phyloP scores from a whole-genome alignment of 2,888 invertebrate species.

The Campoplex nolae region DNA sequence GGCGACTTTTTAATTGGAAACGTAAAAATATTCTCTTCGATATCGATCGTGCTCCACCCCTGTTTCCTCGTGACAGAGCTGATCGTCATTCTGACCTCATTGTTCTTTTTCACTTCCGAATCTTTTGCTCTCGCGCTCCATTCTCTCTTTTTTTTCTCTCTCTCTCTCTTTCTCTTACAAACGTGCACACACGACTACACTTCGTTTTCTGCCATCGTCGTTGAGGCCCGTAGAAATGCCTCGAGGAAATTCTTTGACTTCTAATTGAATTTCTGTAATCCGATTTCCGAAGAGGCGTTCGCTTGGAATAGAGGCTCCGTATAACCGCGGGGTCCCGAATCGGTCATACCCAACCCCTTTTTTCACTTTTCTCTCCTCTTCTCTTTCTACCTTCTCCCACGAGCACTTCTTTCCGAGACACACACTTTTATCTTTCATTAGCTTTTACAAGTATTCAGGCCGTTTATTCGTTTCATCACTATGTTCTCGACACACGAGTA shows the following conservation, averaged over 20 bases:
- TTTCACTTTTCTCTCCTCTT: slow-evolving; percentile 5
- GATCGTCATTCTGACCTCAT: slow-evolving; percentile 32
- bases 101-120: slow-evolving; percentile 29
- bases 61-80: slow-evolving; percentile 19
- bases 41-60: slow-evolving; percentile 39
- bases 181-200: neutral
- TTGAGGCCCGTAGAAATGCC: slow-evolving; percentile 76
- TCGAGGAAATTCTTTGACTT: slow-evolving; percentile 77
- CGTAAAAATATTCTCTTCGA: slow-evolving; percentile 47
- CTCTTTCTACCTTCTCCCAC: slow-evolving; percentile 39
- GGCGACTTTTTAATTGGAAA: slow-evolving; percentile 58
- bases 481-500: neutral
- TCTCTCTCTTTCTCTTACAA: neutral
- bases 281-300: slow-evolving; percentile 76
- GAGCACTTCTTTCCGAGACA: neutral
- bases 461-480: slow-evolving; percentile 7
- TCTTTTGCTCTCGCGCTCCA: neutral
- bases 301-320: slow-evolving; percentile 55
- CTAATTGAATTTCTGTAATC: slow-evolving; percentile 82
- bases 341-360: slow-evolving; percentile 27
- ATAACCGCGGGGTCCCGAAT: slow-evolving; percentile 53
- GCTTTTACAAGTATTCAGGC: slow-evolving; percentile 14
- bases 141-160: neutral
- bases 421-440: slow-evolving; percentile 10
- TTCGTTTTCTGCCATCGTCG: slow-evolving; percentile 33